Conservation (phyloP, 2,888 invertebrate genomes). For the Pseudococcus jackbeardsleyi region DNA sequence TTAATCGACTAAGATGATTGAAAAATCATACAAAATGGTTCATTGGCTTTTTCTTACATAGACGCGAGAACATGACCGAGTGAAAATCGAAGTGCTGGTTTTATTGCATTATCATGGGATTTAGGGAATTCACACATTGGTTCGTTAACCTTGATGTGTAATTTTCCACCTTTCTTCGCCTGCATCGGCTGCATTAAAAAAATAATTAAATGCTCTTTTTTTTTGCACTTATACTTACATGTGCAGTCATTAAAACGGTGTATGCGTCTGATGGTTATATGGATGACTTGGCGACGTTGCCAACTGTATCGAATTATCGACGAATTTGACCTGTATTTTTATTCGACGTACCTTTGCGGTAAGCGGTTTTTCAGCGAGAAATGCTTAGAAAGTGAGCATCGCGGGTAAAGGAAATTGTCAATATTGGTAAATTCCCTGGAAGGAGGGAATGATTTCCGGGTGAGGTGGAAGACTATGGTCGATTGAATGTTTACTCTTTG, state of each 20-base stretch:
- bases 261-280: not conserved
- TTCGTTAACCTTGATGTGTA: constrained; percentile 30
- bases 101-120: constrained; percentile 6
- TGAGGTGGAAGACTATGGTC: too few species aligned
- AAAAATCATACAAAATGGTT: constrained; percentile 11
- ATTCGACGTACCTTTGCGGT: not conserved
- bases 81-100: not conserved
- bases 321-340: not conserved
- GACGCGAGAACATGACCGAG: constrained; percentile 15
- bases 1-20: not conserved
- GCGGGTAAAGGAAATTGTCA: too few species aligned
- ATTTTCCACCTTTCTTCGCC: not conserved
- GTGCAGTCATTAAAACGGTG: constrained; percentile 19
- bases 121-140: not conserved
- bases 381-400: too few species aligned
- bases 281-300: not conserved
- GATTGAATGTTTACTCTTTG: too few species aligned
- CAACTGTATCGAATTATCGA: not conserved
- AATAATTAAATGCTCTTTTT: not conserved
- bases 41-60: not conserved
- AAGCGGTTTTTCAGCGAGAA: not conserved
- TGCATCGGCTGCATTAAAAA: not conserved
- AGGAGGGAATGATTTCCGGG: too few species aligned
- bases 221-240: not conserved
- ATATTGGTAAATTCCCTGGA: too few species aligned